Evolutionary conservation across 1,140 invertebrate species (phyloP), one percentile per base, ranked within the genome.

Genomic region (Coboldia fuscipes): DNA sequence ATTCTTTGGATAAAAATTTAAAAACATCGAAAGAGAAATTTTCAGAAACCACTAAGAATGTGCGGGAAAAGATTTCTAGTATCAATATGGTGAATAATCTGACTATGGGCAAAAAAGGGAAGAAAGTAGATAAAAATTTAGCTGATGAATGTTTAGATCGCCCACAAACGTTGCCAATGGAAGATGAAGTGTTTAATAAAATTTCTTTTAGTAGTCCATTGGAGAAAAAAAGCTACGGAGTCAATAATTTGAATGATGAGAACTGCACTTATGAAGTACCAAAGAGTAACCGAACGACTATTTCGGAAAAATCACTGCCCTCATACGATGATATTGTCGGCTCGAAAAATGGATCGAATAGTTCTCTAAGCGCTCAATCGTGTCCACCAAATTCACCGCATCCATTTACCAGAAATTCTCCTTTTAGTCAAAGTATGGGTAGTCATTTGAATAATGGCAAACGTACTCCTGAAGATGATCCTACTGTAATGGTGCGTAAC

Each of bases 131-230:
- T 33, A 2, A 7, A 23, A 22, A 37, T 3, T 34, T 26, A 19
- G 31, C 38, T 17, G 23, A 36, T 26, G 40, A 35, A 31, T 15
- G 38, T 21, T 29, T 41, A 16, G 50, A 48, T n/a, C 41, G 47
- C 9, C 46, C 45, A 2, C 44, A 50, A 36, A 51, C 52, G 3
- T 39, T 55, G 39, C 47, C 48, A 34, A 45, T 39, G 16, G 48
- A 48, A 23, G 51, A 55, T 38, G 36, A 39, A 24, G 45, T 55
- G 8, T 54, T 54, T 3, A 41, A 42, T 28, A 27, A 46, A 2
- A 50, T 55, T 15, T 43, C 47, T 22, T 54, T 55, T 34, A 46
- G 40, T 27, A 55, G 51, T 42, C 51, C 52, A 6, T 24, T 55
- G 22, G 45, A 46, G 33, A 36, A 18, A 10, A 42, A 42, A 38